Conservation (phyloP, 2,888 invertebrate species). For the Caenorhabditis zanzibari region DNA sequence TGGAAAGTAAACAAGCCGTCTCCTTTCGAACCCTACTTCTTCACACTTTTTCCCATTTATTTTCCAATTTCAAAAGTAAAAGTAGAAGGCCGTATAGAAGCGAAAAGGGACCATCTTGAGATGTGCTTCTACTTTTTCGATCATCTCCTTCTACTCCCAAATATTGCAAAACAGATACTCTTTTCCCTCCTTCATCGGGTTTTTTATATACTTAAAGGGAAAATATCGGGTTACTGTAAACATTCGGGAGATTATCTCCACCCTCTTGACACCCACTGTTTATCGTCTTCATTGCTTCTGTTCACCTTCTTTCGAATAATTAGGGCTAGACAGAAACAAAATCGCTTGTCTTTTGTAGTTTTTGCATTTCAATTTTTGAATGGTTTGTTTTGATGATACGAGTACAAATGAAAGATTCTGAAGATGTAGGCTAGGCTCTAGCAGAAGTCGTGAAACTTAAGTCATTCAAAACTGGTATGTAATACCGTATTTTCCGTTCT, state of each 20-base stretch:
- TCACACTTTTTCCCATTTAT: constrained; percentile 43
- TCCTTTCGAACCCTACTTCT: neutral
- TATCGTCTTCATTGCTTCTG: constrained; percentile 14
- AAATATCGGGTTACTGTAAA: constrained; percentile 51
- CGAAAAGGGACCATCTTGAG: constrained; percentile 48
- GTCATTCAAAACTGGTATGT: no score
- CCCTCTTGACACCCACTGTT: constrained; percentile 46
- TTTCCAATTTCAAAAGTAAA: constrained; percentile 55
- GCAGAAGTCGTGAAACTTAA: no score
- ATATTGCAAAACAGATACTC: constrained; percentile 39
- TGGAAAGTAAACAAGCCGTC: constrained; percentile 44
- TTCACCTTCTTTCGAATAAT: neutral
- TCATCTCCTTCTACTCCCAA: constrained; percentile 16
- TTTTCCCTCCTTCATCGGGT: neutral
- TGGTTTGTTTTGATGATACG: no score
- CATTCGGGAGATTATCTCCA: constrained; percentile 20
- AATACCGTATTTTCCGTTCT: no score
- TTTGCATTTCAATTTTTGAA: no score
- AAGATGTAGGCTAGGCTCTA: no score
- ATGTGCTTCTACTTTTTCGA: constrained; percentile 1
- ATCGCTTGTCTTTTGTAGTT: no score
- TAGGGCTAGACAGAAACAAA: neutral
- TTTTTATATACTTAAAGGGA: constrained; percentile 7
- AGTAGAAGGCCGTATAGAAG: constrained; percentile 1
- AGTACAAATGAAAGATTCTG: no score